These are phyloP conservation scores for Acanthosoma haemorrhoidale DNA, from an alignment of 2,888 invertebrate genomes.

Conservation along the genomic window DNA sequence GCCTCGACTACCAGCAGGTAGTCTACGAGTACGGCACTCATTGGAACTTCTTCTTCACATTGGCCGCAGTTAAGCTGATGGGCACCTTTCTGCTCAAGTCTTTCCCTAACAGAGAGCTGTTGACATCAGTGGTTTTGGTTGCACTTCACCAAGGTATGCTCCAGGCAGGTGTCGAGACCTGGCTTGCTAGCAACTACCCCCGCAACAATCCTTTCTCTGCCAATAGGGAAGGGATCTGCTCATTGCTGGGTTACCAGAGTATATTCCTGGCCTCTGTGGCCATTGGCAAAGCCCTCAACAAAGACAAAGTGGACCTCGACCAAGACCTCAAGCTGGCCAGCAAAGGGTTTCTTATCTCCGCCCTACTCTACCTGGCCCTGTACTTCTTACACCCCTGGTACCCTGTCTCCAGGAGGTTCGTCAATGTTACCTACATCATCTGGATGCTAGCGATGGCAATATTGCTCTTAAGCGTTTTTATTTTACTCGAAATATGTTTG, in stretches of 20 bases:
- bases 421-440: slow-evolving; percentile 73
- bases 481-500: slow-evolving; percentile 53
- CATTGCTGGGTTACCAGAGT: slow-evolving; percentile 76
- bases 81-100: slow-evolving; percentile 58
- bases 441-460: slow-evolving; percentile 67
- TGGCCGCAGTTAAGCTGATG: slow-evolving; percentile 74
- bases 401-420: slow-evolving; percentile 70
- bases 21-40: slow-evolving; percentile 92
- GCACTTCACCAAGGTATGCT: slow-evolving; percentile 62
- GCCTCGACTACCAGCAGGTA: slow-evolving; percentile 77
- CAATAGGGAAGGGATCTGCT: slow-evolving; percentile 87
- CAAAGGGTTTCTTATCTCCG: slow-evolving; percentile 42
- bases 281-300: slow-evolving; percentile 53
- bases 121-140: slow-evolving; percentile 54
- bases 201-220: slow-evolving; percentile 64
- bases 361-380: slow-evolving; percentile 49
- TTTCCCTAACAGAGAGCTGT: slow-evolving; percentile 52
- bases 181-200: slow-evolving; percentile 58
- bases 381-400: slow-evolving; percentile 51
- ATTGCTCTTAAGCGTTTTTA: slow-evolving; percentile 53
- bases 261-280: slow-evolving; percentile 72
- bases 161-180: slow-evolving; percentile 59
- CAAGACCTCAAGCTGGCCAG: slow-evolving; percentile 34
- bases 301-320: slow-evolving; percentile 43
- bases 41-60: slow-evolving; percentile 96